Conservation (phyloP, 2,797 vertebrate genomes). For the Leptoclinus maculatus region DNA sequence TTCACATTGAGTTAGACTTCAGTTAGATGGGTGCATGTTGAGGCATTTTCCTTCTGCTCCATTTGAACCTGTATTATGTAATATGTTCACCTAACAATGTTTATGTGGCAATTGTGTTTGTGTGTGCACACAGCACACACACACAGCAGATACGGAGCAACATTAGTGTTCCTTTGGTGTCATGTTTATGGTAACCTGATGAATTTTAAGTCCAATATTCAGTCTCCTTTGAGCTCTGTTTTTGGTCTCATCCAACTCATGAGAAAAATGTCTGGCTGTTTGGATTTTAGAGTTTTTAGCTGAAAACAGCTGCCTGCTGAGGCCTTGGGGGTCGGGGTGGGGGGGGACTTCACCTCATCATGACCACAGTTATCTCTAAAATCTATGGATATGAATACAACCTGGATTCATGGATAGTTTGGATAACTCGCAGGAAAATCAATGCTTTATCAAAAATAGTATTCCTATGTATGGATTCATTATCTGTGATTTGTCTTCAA, state of each 20-base stretch:
- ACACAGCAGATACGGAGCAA: background rate
- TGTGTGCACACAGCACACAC: background rate
- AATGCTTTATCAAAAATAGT: background rate
- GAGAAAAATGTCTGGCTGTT: background rate
- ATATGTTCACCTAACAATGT: background rate
- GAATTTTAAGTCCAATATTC: background rate
- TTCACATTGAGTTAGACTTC: background rate
- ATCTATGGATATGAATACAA: background rate
- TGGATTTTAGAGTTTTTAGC: background rate
- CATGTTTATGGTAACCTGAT: background rate
- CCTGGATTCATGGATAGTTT: background rate
- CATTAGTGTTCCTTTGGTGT: background rate
- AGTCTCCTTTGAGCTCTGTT: background rate
- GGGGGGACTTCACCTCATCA: background rate
- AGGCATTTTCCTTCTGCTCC: background rate
- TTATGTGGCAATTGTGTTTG: background rate
- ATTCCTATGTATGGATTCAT: background rate
- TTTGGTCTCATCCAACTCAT: constrained; percentile 10
- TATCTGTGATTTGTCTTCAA: background rate
- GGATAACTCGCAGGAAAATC: background rate
- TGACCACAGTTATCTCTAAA: background rate
- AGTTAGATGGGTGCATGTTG: background rate
- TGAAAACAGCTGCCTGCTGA: background rate
- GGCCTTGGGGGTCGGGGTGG: too few relatives aligned
- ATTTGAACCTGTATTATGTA: background rate